Evolutionary conservation across 2,888 invertebrate genomes (phyloP).

Genomic region (Busseola fusca): DNA sequence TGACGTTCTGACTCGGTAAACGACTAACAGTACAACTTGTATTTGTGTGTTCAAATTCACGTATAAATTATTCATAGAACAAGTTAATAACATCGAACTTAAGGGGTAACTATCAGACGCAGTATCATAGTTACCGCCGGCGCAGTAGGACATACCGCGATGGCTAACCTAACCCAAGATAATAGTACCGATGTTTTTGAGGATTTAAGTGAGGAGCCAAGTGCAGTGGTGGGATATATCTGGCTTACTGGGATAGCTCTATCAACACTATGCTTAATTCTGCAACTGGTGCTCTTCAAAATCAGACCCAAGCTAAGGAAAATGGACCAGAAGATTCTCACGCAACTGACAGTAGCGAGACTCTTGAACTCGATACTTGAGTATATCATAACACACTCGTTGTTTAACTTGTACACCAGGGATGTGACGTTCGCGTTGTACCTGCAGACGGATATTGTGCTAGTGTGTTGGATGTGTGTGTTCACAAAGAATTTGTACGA

Average conservation of each 20-base stretch:
- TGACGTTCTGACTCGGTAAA: not conserved
- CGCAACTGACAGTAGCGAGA: conserved; percentile 74
- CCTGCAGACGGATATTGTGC: conserved; percentile 72
- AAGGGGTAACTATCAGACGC: conserved; percentile 6
- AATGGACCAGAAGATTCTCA: conserved; percentile 75
- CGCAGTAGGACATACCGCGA: conserved; percentile 14
- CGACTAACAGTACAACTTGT: not conserved
- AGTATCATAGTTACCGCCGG: conserved; percentile 17
- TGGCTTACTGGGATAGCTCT: conserved; percentile 72
- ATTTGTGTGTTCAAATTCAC: not conserved
- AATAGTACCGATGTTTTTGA: conserved; percentile 4
- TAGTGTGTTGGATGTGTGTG: conserved; percentile 77
- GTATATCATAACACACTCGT: conserved; percentile 57
- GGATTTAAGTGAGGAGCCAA: not conserved
- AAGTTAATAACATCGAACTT: not conserved
- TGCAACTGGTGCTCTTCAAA: conserved; percentile 67
- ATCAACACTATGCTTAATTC: conserved; percentile 67
- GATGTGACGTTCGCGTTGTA: conserved; percentile 65
- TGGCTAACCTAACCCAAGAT: conserved; percentile 28
- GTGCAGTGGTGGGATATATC: conserved; percentile 19
- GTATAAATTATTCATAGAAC: not conserved
- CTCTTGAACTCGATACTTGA: conserved; percentile 70
- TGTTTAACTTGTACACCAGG: conserved; percentile 14
- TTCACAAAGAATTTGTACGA: conserved; percentile 79
- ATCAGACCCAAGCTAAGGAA: conserved; percentile 71